Evolutionary conservation across 2,797 vertebrate species (phyloP).

Genomic region (Oreochromis mossambicus): DNA sequence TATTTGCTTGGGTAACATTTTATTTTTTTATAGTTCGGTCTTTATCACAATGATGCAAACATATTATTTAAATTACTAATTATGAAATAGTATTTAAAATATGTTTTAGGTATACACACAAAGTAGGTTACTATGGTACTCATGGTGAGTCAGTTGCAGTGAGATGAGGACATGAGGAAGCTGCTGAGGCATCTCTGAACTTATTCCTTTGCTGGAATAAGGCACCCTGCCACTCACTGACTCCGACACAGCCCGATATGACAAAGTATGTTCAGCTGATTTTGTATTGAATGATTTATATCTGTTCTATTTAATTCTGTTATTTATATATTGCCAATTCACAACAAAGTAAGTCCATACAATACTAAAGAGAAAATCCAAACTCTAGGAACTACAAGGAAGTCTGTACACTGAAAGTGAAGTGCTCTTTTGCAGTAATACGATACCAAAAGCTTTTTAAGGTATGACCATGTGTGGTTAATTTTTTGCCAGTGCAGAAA

Average conservation of each 20-base stretch:
- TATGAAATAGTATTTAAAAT: background rate
- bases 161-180: background rate
- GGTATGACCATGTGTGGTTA: background rate
- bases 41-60: background rate
- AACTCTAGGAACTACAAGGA: background rate
- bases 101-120: background rate
- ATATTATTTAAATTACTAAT: no score
- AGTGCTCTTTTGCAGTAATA: background rate
- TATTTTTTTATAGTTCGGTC: background rate
- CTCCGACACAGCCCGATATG: background rate
- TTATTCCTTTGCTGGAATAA: background rate
- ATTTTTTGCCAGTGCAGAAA: background rate
- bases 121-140: background rate
- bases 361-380: background rate
- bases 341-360: background rate
- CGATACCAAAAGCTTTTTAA: background rate
- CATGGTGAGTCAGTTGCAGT: background rate
- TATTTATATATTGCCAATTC: background rate
- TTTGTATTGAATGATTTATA: background rate
- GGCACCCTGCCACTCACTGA: background rate
- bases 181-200: background rate
- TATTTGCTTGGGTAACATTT: background rate
- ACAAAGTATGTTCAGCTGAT: background rate
- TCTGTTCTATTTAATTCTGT: background rate
- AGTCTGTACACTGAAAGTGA: background rate